phyloP scores from a whole-genome alignment of 2,797 vertebrate genomes.

The Trematomus bernacchii region DNA sequence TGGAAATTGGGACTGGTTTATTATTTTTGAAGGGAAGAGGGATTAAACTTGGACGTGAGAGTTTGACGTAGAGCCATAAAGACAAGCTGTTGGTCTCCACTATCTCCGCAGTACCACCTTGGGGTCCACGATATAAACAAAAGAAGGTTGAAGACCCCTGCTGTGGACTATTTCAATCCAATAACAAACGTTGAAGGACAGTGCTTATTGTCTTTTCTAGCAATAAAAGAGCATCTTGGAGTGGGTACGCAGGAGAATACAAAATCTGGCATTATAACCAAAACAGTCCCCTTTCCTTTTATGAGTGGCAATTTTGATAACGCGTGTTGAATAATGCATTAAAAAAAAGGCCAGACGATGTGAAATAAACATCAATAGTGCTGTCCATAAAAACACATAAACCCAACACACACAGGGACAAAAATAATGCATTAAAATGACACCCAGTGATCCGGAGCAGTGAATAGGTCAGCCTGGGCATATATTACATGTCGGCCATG shows the following conservation, averaged over 20 bases:
- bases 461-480: conserved; percentile 40
- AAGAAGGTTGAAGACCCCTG: conserved; percentile 18
- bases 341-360: conserved; percentile 45
- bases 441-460: conserved; percentile 32
- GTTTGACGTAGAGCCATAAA: neutral
- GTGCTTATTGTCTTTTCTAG: conserved; percentile 54
- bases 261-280: conserved; percentile 47
- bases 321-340: conserved; percentile 75
- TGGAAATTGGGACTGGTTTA: too few relatives aligned
- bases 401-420: conserved; percentile 23
- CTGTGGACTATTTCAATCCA: conserved; percentile 38
- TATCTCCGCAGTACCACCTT: conserved; percentile 3
- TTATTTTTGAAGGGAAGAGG: too few relatives aligned
- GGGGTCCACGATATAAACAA: conserved; percentile 21
- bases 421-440: conserved; percentile 36
- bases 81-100: neutral
- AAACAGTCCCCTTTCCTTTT: conserved; percentile 40
- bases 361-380: conserved; percentile 63
- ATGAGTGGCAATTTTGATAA: conserved; percentile 51
- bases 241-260: conserved; percentile 35
- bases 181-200: conserved; percentile 26
- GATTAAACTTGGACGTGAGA: conserved; percentile 5
- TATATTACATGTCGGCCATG: conserved; percentile 33
- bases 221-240: conserved; percentile 36
- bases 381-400: conserved; percentile 36